These are phyloP conservation scores for Phalacrocorax pelagicus DNA, from an alignment of 2,113 vertebrate species.

Conservation along the genomic window DNA sequence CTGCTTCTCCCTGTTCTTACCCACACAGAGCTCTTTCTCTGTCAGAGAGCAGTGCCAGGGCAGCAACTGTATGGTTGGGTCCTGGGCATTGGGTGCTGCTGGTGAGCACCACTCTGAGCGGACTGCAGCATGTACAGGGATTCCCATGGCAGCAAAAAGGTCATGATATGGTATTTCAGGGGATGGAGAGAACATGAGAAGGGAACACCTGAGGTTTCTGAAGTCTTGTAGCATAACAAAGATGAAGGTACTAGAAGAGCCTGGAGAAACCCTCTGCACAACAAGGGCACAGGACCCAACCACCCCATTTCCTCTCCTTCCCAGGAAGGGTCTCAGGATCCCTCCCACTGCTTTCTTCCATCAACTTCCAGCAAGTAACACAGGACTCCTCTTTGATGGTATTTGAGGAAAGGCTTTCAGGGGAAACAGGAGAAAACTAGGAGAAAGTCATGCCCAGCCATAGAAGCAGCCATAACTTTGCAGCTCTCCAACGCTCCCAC, in stretches of 20 bases:
- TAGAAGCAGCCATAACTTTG: background rate
- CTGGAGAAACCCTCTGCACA: background rate
- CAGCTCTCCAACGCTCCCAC: background rate
- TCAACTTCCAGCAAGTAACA: background rate
- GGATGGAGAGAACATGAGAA: background rate
- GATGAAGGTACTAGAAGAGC: background rate
- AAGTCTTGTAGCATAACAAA: background rate
- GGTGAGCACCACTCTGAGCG: background rate
- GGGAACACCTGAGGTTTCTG: background rate
- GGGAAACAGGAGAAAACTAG: background rate
- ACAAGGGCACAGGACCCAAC: background rate
- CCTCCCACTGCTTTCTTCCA: background rate
- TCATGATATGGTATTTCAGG: fast-evolving
- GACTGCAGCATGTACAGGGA: background rate
- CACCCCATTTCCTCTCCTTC: background rate
- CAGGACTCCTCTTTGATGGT: background rate
- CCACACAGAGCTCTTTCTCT: background rate
- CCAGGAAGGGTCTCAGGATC: background rate
- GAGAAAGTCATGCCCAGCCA: background rate
- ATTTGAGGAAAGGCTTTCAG: background rate
- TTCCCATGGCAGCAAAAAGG: background rate
- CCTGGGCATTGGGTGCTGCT: background rate
- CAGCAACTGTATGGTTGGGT: background rate
- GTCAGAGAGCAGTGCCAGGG: background rate
- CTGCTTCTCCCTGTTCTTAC: background rate